phyloP scores from a whole-genome alignment of 2,797 vertebrate species.

The Melanotaenia boesemani region DNA sequence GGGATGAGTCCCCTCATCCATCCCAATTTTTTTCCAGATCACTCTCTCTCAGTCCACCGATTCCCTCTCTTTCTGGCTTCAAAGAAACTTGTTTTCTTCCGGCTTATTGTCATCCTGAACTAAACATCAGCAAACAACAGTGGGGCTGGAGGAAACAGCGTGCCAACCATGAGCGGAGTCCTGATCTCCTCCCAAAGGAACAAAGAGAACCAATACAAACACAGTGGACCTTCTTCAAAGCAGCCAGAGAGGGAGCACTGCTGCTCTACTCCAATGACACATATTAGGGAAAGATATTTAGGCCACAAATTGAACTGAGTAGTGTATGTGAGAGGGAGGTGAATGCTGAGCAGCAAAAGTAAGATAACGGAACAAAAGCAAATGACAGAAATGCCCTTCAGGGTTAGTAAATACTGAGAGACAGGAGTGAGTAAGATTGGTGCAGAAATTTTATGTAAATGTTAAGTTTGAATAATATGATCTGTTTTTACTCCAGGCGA shows the following conservation, averaged over 20 bases:
- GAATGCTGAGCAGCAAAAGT: conserved; percentile 30
- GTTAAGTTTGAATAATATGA: conserved; percentile 9
- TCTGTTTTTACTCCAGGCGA: no score
- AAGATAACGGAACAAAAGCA: conserved; percentile 51
- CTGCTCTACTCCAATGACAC: conserved; percentile 69
- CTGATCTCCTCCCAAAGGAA: conserved; percentile 56
- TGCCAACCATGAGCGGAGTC: conserved; percentile 56
- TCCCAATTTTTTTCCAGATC: conserved; percentile 20
- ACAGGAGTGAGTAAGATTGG: conserved; percentile 27
- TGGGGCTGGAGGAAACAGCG: conserved; percentile 60
- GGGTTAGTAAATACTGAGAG: conserved; percentile 47
- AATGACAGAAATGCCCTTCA: conserved; percentile 44
- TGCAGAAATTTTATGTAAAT: conserved; percentile 16
- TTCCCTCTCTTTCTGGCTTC: conserved; percentile 63
- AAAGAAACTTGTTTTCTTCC: conserved; percentile 85
- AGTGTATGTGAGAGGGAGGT: conserved; percentile 46
- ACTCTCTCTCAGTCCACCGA: conserved; percentile 34
- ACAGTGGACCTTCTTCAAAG: conserved; percentile 46
- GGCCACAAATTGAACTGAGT: conserved; percentile 66
- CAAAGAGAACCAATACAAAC: conserved; percentile 58
- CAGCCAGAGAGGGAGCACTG: conserved; percentile 37
- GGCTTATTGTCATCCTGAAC: conserved; percentile 79
- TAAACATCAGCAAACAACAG: conserved; percentile 84
- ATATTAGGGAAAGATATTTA: conserved; percentile 68
- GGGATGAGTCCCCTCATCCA: conserved; percentile 65